Conservation (phyloP, 2,888 invertebrate genomes). For the Taphrorychus bicolor region DNA sequence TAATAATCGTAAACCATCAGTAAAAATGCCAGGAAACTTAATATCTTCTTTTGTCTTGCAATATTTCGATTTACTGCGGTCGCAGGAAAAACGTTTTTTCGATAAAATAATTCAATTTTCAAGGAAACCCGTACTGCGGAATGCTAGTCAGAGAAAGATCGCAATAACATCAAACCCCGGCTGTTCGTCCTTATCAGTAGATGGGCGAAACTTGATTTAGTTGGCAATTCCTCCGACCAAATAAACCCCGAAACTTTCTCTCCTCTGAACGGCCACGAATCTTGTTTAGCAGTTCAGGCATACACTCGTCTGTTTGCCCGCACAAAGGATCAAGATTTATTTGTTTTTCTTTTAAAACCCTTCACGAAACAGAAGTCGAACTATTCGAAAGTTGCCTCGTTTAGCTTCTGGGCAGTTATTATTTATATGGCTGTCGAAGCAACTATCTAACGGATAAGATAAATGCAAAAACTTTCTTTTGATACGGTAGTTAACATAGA, state of each 20-base stretch:
- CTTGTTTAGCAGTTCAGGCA: conserved; percentile 24
- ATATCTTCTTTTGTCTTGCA: no score
- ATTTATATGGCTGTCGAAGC: conserved; percentile 20
- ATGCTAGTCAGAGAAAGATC: neutral
- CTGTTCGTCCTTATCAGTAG: conserved; percentile 14
- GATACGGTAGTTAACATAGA: no score
- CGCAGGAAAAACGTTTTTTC: neutral
- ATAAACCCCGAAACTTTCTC: conserved; percentile 26
- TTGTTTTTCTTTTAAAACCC: conserved; percentile 36
- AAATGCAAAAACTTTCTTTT: no score
- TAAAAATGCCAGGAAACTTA: no score
- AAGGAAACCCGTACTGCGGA: neutral
- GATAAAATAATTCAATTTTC: neutral
- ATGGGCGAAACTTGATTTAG: conserved; percentile 30
- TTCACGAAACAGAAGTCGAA: conserved; percentile 24
- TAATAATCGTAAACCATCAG: no score
- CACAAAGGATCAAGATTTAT: conserved; percentile 33
- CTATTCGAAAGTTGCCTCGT: conserved; percentile 23
- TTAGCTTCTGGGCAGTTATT: conserved; percentile 15
- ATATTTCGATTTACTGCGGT: no score
- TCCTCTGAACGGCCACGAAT: conserved; percentile 5
- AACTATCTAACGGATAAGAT: no score
- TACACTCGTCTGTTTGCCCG: conserved; percentile 22
- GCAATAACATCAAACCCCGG: conserved; percentile 14
- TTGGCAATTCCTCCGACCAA: conserved; percentile 27